These are phyloP conservation scores for Pseudoatta argentina DNA, from an alignment of 1,140 invertebrate genomes.

Conservation along the genomic window DNA sequence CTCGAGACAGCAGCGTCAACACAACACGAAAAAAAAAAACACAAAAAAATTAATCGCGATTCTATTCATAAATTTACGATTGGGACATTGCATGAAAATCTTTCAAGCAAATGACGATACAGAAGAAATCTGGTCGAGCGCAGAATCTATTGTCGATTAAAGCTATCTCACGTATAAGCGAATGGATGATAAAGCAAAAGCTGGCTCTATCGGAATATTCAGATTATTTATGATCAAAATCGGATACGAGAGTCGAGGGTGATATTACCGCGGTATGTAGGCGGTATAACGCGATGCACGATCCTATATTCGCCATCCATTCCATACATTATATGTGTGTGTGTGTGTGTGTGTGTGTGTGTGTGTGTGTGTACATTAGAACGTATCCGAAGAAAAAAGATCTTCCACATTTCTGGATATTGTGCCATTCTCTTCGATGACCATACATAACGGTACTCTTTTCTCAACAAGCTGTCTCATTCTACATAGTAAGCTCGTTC, in stretches of 20 bases:
- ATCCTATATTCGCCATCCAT: conserved; percentile 31
- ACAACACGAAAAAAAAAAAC: background rate
- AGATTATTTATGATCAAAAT: conserved; percentile 65
- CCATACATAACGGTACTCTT: conserved; percentile 62
- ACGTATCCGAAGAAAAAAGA: conserved; percentile 52
- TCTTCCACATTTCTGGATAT: conserved; percentile 69
- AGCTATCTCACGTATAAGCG: conserved; percentile 31
- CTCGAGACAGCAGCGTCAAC: conserved; percentile 21
- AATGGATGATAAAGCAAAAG: conserved; percentile 56
- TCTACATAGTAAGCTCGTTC: conserved; percentile 66
- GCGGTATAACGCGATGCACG: conserved; percentile 43
- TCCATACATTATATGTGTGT: background rate
- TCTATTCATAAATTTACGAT: background rate
- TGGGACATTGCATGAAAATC: conserved; percentile 21
- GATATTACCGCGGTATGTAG: conserved; percentile 67
- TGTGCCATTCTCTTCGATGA: conserved; percentile 69
- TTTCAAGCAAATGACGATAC: conserved; percentile 25
- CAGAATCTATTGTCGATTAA: conserved; percentile 52
- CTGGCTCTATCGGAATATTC: conserved; percentile 65
- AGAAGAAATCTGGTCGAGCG: conserved; percentile 1
- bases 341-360: background rate
- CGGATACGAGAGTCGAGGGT: conserved; percentile 48
- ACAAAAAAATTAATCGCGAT: conserved; percentile 14
- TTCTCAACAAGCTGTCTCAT: conserved; percentile 62
- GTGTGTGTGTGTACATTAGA: conserved; percentile 5